Conservation (phyloP, 2,797 vertebrate species). For the Enteromius treurensis region DNA sequence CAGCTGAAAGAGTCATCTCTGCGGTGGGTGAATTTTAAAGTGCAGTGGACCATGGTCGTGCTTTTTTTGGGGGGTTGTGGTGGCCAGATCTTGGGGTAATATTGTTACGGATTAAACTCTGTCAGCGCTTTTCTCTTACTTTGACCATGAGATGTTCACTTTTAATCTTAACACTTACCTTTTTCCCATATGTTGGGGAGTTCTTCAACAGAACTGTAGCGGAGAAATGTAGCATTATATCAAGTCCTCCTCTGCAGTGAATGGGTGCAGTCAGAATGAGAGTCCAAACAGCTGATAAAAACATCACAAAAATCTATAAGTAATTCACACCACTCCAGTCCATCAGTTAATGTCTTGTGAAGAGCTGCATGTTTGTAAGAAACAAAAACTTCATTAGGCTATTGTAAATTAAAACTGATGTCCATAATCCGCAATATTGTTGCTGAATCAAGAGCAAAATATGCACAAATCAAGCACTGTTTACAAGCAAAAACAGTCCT, state of each 20-base stretch:
- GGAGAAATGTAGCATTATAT: neutral
- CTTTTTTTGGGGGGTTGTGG: neutral
- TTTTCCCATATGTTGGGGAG: neutral
- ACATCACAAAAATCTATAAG: neutral
- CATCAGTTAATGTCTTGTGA: neutral
- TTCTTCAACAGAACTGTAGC: neutral
- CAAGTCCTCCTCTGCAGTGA: neutral
- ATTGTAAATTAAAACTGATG: neutral
- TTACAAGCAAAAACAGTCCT: neutral
- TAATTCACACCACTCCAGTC: neutral
- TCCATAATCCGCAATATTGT: neutral
- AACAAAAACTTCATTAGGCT: neutral
- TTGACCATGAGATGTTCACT: neutral
- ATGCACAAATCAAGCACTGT: neutral
- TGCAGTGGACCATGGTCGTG: neutral
- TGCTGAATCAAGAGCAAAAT: neutral
- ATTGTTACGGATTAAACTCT: neutral
- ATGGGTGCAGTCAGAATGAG: neutral
- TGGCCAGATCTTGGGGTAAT: neutral
- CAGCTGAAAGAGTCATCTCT: slow-evolving; percentile 19
- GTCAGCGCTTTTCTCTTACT: neutral
- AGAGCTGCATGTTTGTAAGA: neutral
- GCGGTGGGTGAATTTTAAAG: slow-evolving; percentile 32
- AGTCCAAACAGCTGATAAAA: neutral
- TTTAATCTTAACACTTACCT: neutral